These are phyloP conservation scores for Drosophila biarmipes DNA, from an alignment of 1,140 invertebrate genomes.

Conservation along the genomic window DNA sequence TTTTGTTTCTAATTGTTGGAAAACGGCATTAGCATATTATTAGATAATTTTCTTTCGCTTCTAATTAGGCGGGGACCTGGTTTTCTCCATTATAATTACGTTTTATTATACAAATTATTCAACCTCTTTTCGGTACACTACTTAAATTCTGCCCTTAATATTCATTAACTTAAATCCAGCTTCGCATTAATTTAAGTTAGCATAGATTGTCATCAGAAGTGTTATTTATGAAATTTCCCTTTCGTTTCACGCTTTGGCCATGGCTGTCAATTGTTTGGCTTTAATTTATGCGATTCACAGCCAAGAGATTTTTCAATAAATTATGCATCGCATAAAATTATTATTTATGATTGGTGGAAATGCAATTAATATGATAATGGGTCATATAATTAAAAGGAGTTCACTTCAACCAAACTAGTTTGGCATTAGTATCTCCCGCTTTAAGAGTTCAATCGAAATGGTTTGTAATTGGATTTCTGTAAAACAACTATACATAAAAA, in stretches of 20 bases:
- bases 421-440: slow-evolving; percentile 12
- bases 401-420: background rate
- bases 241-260: background rate
- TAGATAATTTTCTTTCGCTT: background rate
- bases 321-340: slow-evolving; percentile 43
- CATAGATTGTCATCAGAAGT: slow-evolving; percentile 1
- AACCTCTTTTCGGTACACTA: background rate
- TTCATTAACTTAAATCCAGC: background rate
- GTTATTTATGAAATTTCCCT: slow-evolving; percentile 22
- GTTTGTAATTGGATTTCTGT: slow-evolving; percentile 30
- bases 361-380: slow-evolving; percentile 58
- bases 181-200: slow-evolving; percentile 12
- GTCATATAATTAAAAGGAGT: slow-evolving; percentile 47
- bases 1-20: slow-evolving; percentile 42
- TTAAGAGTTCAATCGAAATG: slow-evolving; percentile 2
- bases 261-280: slow-evolving; percentile 48
- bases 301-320: slow-evolving; percentile 35
- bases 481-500: background rate
- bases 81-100: background rate
- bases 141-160: slow-evolving; percentile 1
- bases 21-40: slow-evolving; percentile 34
- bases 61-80: slow-evolving; percentile 4
- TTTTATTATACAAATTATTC: background rate
- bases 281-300: slow-evolving; percentile 45
- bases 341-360: slow-evolving; percentile 59